Percentiles rank a stretch among this genome's conserved stretches.
phyloP scores from a whole-genome alignment of 2,113 vertebrate species.

The Rhea pennata region DNA sequence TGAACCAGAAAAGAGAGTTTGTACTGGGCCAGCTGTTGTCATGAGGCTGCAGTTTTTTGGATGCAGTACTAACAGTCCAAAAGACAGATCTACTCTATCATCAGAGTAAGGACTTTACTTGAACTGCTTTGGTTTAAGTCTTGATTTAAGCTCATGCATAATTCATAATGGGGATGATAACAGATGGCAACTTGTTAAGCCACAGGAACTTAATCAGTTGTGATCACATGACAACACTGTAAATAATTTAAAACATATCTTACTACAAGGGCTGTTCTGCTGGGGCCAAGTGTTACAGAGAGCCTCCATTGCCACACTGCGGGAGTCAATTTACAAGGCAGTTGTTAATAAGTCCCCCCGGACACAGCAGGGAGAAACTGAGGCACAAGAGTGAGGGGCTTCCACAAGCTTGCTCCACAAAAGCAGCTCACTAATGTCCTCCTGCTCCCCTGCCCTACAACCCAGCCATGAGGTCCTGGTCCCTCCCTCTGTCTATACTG shows the following conservation, averaged over 20 bases:
- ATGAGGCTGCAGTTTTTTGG: not conserved
- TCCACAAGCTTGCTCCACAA: not conserved
- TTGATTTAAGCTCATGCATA: constrained; percentile 52
- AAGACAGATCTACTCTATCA: constrained; percentile 32
- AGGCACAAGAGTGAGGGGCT: not conserved
- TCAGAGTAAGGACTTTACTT: constrained; percentile 34
- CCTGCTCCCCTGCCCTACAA: not conserved
- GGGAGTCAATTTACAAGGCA: constrained; percentile 1
- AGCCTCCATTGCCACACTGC: not conserved
- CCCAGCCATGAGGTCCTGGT: not conserved
- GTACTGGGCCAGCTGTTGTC: not conserved
- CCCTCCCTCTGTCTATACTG: not conserved
- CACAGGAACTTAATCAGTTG: constrained; percentile 65
- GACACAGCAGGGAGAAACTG: not conserved
- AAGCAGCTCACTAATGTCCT: not conserved
- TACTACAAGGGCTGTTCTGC: not conserved
- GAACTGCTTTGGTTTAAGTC: constrained; percentile 42
- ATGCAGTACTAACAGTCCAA: not conserved
- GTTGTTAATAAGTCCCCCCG: not conserved
- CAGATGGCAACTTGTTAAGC: constrained; percentile 69
- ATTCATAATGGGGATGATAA: constrained; percentile 61
- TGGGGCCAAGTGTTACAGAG: not conserved
- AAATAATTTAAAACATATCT: constrained; percentile 51
- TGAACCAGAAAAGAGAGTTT: constrained; percentile 17
- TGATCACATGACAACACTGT: constrained; percentile 63